Percentiles rank a stretch among this genome's conserved stretches.
phyloP scores from a whole-genome alignment of 2,888 invertebrate species.

The Drosophila dives region DNA sequence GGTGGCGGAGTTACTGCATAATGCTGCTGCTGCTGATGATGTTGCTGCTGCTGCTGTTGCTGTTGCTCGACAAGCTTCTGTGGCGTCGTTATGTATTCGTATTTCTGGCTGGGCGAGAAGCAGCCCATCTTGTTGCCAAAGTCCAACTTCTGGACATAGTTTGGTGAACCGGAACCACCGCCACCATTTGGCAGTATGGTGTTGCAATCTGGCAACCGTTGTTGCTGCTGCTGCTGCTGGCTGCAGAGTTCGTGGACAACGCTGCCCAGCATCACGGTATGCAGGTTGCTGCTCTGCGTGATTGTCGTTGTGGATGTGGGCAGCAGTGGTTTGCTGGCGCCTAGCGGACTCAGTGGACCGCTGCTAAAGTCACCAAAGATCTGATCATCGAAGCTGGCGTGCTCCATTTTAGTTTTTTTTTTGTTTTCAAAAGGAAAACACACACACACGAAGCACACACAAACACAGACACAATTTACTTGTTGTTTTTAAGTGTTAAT shows the following conservation, averaged over 20 bases:
- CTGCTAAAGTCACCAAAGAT: constrained; percentile 91
- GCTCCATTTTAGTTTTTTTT: constrained; percentile 87
- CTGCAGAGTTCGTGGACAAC: constrained; percentile 80
- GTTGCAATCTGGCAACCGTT: constrained; percentile 84
- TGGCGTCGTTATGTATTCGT: constrained; percentile 82
- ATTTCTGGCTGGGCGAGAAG: constrained; percentile 84
- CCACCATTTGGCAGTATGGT: constrained; percentile 82
- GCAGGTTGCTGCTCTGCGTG: constrained; percentile 83
- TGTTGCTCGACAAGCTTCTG: constrained; percentile 81
- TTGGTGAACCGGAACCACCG: constrained; percentile 80
- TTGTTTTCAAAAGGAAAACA: background rate
- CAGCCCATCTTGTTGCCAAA: constrained; percentile 84
- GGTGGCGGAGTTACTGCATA: constrained; percentile 79
- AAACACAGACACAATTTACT: constrained; percentile 13
- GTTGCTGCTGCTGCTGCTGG: constrained; percentile 71
- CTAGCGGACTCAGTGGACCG: constrained; percentile 86
- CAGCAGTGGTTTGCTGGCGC: constrained; percentile 81
- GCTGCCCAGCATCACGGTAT: constrained; percentile 88
- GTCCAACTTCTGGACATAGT: constrained; percentile 83
- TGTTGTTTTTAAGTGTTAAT: constrained; percentile 82
- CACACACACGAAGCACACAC: constrained; percentile 10
- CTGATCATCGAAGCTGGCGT: constrained; percentile 90
- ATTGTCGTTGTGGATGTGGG: constrained; percentile 85
- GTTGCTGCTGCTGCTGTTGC: constrained; percentile 65
- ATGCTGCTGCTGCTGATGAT: background rate